These are phyloP conservation scores for Gibbula magus DNA, from an alignment of 2,888 invertebrate species.

Conservation along the genomic window DNA sequence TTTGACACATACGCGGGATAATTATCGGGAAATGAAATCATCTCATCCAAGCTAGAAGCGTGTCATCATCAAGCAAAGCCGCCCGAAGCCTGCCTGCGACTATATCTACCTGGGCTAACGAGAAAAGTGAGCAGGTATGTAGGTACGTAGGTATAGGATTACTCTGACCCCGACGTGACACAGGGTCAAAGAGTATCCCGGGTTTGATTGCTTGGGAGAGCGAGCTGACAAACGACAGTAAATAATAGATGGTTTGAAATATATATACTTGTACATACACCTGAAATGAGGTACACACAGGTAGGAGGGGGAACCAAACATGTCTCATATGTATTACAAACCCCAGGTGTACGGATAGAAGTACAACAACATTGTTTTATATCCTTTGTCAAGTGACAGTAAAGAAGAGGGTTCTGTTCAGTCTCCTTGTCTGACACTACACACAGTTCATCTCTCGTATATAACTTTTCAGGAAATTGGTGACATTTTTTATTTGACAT, in stretches of 20 bases:
- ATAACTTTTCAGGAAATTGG: no score
- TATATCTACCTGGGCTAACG: conserved; percentile 7
- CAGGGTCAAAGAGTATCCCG: neutral
- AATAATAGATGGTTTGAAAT: conserved; percentile 8
- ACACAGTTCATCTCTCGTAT: no score
- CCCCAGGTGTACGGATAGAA: no score
- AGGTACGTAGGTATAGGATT: neutral
- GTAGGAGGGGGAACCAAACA: no score
- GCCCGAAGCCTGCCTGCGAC: neutral
- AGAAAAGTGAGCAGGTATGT: neutral
- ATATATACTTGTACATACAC: neutral
- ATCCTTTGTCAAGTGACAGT: no score
- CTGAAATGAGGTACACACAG: no score
- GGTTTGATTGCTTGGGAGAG: neutral
- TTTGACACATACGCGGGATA: neutral
- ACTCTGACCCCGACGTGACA: conserved; percentile 1
- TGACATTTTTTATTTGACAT: no score
- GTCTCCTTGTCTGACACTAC: no score
- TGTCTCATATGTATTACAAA: no score
- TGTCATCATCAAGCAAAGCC: neutral
- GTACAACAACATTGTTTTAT: no score
- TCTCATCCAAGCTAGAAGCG: neutral
- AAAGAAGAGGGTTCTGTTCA: no score
- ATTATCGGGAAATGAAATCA: neutral
- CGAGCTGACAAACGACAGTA: neutral